phyloP scores from a whole-genome alignment of 2,797 vertebrate species.

The Columba guinea region DNA sequence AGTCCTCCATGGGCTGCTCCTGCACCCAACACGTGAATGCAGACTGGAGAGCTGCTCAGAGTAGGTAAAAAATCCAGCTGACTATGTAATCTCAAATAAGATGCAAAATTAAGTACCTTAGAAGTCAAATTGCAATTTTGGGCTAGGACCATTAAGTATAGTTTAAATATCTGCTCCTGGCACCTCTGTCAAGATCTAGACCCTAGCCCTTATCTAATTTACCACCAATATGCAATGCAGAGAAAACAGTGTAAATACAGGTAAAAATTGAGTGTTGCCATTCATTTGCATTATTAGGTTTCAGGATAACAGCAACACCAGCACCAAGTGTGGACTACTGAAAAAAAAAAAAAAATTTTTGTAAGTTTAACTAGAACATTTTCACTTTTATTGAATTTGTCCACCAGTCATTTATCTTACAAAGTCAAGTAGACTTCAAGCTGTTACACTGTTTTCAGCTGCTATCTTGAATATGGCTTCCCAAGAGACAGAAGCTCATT shows the following conservation, averaged over 20 bases:
- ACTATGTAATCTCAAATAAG: fast-evolving
- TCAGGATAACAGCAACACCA: background rate
- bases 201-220: background rate
- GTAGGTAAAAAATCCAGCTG: background rate
- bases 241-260: background rate
- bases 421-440: background rate
- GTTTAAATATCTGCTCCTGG: background rate
- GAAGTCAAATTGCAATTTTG: background rate
- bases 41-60: background rate
- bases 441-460: background rate
- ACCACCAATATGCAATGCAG: background rate
- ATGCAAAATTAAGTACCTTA: background rate
- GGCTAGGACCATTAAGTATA: background rate
- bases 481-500: conserved; percentile 15
- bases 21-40: fast-evolving
- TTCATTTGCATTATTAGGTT: background rate
- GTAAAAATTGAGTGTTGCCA: background rate
- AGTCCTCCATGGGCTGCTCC: background rate
- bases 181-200: background rate
- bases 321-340: background rate
- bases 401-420: background rate
- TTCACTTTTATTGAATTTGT: background rate
- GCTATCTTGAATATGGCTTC: background rate
- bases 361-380: background rate
- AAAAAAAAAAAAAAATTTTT: background rate